These are phyloP conservation scores for Trogon melanurus DNA, from an alignment of 2,113 vertebrate species.

Conservation along the genomic window DNA sequence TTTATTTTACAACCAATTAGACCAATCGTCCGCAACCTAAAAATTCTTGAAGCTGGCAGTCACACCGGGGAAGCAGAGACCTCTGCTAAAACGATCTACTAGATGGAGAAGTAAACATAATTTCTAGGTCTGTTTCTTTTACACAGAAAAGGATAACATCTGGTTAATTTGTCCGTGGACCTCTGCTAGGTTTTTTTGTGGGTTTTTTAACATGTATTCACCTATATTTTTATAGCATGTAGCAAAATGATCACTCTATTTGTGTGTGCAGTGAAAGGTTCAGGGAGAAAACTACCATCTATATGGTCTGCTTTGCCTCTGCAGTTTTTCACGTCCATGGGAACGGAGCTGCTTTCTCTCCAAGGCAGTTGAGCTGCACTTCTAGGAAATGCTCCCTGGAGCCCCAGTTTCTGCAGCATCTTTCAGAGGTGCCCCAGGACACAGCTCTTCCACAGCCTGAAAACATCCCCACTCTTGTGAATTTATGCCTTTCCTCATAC, in stretches of 20 bases:
- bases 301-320: neutral
- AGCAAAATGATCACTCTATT: neutral
- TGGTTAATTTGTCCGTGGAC: neutral
- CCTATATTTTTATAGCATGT: neutral
- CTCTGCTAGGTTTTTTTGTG: neutral
- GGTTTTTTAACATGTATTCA: neutral
- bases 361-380: neutral
- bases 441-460: neutral
- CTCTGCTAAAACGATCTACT: neutral
- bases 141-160: neutral
- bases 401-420: neutral
- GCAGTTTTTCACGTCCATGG: neutral
- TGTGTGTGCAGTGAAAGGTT: neutral
- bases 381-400: neutral
- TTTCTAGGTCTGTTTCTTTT: neutral
- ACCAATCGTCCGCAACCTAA: slow-evolving; percentile 17
- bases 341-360: neutral
- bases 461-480: neutral
- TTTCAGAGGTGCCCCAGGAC: neutral
- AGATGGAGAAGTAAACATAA: slow-evolving; percentile 1
- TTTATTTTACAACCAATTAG: slow-evolving; percentile 63
- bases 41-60: slow-evolving; percentile 34
- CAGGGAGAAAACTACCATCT: neutral
- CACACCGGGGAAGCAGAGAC: neutral
- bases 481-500: neutral